Conservation (phyloP, 1,140 invertebrate species). For the Hetaerina americana region DNA sequence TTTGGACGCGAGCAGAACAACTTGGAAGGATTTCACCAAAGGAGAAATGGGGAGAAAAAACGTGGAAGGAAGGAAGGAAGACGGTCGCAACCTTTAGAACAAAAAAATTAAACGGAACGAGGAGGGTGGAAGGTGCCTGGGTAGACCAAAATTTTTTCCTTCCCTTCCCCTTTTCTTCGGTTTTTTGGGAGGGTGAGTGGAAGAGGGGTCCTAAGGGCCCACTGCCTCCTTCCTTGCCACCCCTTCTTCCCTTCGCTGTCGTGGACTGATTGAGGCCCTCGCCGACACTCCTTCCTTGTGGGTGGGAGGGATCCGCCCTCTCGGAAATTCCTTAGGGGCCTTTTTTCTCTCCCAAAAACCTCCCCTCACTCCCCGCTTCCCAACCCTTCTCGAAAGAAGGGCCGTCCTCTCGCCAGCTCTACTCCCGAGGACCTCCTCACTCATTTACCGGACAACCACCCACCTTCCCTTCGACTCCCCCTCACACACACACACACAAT, state of each 20-base stretch:
- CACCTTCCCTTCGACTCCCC: too few relatives aligned
- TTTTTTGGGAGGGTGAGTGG: too few relatives aligned
- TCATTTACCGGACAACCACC: background rate
- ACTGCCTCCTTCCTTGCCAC: too few relatives aligned
- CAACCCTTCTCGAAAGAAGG: too few relatives aligned
- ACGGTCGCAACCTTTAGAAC: background rate
- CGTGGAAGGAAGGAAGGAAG: background rate
- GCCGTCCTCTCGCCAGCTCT: too few relatives aligned
- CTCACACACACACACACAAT: too few relatives aligned
- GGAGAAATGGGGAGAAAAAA: background rate
- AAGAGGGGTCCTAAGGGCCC: too few relatives aligned
- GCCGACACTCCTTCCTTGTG: background rate
- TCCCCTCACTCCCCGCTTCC: background rate
- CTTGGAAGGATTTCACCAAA: too few relatives aligned
- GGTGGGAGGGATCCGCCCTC: background rate
- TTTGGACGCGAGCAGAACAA: too few relatives aligned
- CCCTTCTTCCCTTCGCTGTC: too few relatives aligned
- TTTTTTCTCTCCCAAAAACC: background rate
- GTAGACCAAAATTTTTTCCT: slow-evolving; percentile 1
- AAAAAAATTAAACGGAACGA: background rate
- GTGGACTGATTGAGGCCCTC: background rate
- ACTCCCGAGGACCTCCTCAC: too few relatives aligned
- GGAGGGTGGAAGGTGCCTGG: background rate
- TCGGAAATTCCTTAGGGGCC: background rate
- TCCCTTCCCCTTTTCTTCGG: too few relatives aligned